Base-by-base conservation (phyloP, 2,113 vertebrate species). In the Atractosteus spatula region DNA sequence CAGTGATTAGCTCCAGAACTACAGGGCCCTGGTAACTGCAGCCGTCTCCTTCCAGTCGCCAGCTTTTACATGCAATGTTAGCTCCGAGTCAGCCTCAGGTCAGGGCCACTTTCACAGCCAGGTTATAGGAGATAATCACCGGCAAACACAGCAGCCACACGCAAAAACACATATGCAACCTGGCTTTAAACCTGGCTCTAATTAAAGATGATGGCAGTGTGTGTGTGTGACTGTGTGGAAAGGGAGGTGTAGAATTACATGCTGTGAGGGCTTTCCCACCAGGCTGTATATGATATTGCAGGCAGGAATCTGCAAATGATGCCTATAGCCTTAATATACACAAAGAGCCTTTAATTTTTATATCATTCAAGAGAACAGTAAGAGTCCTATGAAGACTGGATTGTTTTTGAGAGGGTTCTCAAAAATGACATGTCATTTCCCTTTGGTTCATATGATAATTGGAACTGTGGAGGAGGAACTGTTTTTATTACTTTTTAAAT, bases 1-100 rank as follows among this genome's bases (percentile, higher is more conserved):
- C 86, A 91, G 87, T 90, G 90, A 93, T 92, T 92, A 91, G 86
- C 88, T 93, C 91, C 91, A 93, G 89, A 90, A 87, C 86, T 69
- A 42, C 77, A 76, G 76, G 70, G 83, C 76, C 83, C 59, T 66
- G 80, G 86, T 86, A 86, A 78, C 87, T 80, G 82, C 85, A 86
- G 81, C 80, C 66, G 82, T 84, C 86, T 86, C 66, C 77, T 74
- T 64, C 3, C 69, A 51, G 51, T 72, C 42, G 55, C 74, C 65
- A 66, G 70, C 62, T 55, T 80, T 78, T 71, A 80, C 76, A 75
- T 43, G 73, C 80, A 75, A 73, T 47, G 43, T 71, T 70, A 75
- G 63, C 59, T 62, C 55, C 77, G 87, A 90, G 87, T 90, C 89
- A 90, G 75, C 71, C 65, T 73, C 75, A 85, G 90, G 91, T 91